Evolutionary conservation across 2,888 invertebrate genomes (phyloP), one percentile per base, ranked within the genome.

Genomic region (Drosophila aldrichi): DNA sequence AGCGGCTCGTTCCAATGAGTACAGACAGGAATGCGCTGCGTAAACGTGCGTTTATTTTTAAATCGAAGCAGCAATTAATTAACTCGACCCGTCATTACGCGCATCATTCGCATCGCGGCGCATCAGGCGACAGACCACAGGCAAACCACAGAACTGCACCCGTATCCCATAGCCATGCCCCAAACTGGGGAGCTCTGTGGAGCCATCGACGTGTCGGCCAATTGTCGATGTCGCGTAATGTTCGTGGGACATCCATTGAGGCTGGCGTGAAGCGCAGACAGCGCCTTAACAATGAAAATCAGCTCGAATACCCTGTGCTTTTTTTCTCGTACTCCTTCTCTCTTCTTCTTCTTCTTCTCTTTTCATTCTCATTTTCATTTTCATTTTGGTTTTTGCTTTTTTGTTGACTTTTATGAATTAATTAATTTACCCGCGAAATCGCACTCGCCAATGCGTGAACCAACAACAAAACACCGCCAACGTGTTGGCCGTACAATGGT

Each of bases 41-140:
- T 74, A 83, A 86, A 86, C 86, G 86, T 86, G 86, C 67, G 76
- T 86, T 88, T 86, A 86, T 86, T 86, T 86, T 86, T 88, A 86
- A 86, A 88, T 84, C 87, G 84, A 88, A 71, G 82, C 86, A 86
- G 84, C 87, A 86, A 86, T 86, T 86, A 86, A 86, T 86, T 88
- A 88, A 86, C 88, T 86, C 88, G 84, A 84, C 81, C 86, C 88
- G 87, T 86, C 86, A 86, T 85, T 88, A 86, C 85, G 88, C 86
- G 87, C 86, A 86, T 86, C 87, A 84, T 82, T 88, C 87, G 76
- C 82, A 86, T 86, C 74, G 88, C 87, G 60, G 69, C 78, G 82
- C 83, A 88, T 83, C 88, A 82, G 76, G 82, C 81, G 78, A 82
- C 82, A 86, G 88, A 86, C 86, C 86, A 86, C 86, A 86, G 84